Base-by-base conservation (phyloP, 53 echinoderm and acorn worm genomes). In the Holothuria scabra region DNA sequence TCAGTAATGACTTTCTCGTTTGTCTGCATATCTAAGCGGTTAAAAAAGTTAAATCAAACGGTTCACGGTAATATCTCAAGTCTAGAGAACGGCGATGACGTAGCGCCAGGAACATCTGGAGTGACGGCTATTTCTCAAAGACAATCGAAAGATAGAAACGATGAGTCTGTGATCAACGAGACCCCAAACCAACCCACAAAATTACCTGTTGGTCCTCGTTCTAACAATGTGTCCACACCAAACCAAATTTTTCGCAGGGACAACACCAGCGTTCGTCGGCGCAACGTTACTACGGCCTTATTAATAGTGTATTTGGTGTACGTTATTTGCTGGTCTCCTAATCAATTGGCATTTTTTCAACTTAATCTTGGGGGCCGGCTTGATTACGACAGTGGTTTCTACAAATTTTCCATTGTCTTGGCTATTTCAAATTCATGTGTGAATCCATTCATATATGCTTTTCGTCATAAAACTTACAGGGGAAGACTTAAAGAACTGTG, bases 321-420 rank as follows among this genome's bases (percentile, higher is more conserved):
- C 87, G 70, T 95, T 12, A 84, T 95, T 37, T 95, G 95, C 81
- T 95, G 95, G 95, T 90, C 92, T 5, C 92, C 92, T 4, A 86
- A 95, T 63, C 95, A 95, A 63, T 88, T 85, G 85, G 84, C 90
- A 31, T 95, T 92, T 55, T 75, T 95, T 46, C 92, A 92, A 64
- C 83, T 85, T 56, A 92, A 95, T 46, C 84, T 95, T 12, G 95
- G 92, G 1, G 94, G 94, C 9, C 2, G 14, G 1, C 74, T 89
- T 5, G 44, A 91, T 66, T 86, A 85, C 63, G 79, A 69, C 4
- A 85, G 87, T 10, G 63, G 60, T 22, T 81, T 91, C 58, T 80
- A 81, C 23, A 78, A 84, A 19, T 60, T 86, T 30, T 87, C 89
- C 44, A 80, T 91, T 49, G 65, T 87, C 21, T 46, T 87, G 28